Percentiles rank a stretch among this genome's conserved stretches.
Evolutionary conservation across 2,888 invertebrate species (phyloP).

Genomic region (Miltochrista miniata): DNA sequence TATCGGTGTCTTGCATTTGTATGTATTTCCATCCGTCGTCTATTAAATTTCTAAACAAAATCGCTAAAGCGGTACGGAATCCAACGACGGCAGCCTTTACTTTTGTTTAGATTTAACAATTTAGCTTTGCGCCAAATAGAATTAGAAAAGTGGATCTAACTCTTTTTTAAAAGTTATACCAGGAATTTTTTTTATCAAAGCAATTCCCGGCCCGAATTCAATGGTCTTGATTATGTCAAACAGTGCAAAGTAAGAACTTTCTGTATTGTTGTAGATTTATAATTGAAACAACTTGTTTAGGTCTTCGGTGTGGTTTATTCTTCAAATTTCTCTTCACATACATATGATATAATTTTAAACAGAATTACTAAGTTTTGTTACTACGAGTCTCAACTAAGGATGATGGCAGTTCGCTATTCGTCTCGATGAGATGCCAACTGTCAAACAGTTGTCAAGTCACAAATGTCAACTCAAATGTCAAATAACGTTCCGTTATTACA

Average conservation of each 20-base stretch:
- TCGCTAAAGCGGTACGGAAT: slow-evolving; percentile 31
- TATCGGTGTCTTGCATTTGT: slow-evolving; percentile 5
- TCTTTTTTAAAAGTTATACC: neutral
- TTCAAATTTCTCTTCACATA: too few species aligned
- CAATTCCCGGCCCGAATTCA: neutral
- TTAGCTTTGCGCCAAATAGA: neutral
- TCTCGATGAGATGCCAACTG: too few species aligned
- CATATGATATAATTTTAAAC: too few species aligned
- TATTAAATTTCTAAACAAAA: neutral
- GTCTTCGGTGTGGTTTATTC: too few species aligned
- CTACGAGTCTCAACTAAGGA: too few species aligned
- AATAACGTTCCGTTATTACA: too few species aligned
- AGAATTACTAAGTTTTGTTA: too few species aligned
- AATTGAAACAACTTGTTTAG: too few species aligned
- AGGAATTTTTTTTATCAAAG: neutral
- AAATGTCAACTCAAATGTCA: too few species aligned
- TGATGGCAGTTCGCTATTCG: too few species aligned
- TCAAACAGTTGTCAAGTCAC: too few species aligned
- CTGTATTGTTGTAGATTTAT: too few species aligned
- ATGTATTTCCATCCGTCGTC: slow-evolving; percentile 68
- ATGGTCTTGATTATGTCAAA: neutral
- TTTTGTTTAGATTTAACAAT: neutral
- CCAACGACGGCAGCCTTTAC: neutral
- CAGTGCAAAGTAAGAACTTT: neutral
- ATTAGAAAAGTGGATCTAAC: neutral